Evolutionary conservation across 1,140 invertebrate species (phyloP).

Genomic region (Aricia agestis): DNA sequence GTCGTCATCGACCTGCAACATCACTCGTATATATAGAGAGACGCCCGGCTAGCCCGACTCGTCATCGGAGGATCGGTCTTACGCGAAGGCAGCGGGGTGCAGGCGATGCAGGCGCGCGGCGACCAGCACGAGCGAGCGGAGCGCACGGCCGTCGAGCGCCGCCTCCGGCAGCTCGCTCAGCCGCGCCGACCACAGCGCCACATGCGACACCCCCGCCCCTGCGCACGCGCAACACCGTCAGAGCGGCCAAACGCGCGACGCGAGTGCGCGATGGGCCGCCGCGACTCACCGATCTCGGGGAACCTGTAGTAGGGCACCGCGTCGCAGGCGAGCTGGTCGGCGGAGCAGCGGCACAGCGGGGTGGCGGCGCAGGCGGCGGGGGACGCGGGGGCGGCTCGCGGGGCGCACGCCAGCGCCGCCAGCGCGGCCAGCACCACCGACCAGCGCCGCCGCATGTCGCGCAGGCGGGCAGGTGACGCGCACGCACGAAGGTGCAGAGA

Average conservation of each 20-base stretch:
- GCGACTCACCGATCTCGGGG: conserved; percentile 38
- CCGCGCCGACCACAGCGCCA: conserved; percentile 45
- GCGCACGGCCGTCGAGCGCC: conserved; percentile 46
- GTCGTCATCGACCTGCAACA: conserved; percentile 75
- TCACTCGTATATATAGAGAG: not conserved
- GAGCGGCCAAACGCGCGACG: not conserved
- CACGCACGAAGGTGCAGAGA: no score
- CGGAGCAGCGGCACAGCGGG: conserved; percentile 26
- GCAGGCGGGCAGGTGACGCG: no score
- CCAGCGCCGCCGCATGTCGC: not conserved
- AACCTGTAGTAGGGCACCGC: conserved; percentile 47
- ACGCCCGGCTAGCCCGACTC: not conserved
- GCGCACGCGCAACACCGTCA: conserved; percentile 16
- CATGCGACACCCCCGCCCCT: conserved; percentile 41
- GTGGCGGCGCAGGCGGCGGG: conserved; percentile 15
- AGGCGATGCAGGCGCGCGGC: conserved; percentile 42
- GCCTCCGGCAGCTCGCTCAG: conserved; percentile 44
- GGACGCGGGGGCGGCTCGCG: conserved; percentile 9
- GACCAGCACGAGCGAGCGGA: conserved; percentile 47
- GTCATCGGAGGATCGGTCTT: conserved; percentile 15
- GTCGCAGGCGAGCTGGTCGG: conserved; percentile 42
- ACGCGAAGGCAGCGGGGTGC: conserved; percentile 39
- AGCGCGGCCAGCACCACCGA: conserved; percentile 18
- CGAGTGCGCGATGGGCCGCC: not conserved
- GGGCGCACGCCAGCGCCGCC: conserved; percentile 7